phyloP scores from a whole-genome alignment of 2,888 invertebrate species.

The Callosobruchus maculatus region DNA sequence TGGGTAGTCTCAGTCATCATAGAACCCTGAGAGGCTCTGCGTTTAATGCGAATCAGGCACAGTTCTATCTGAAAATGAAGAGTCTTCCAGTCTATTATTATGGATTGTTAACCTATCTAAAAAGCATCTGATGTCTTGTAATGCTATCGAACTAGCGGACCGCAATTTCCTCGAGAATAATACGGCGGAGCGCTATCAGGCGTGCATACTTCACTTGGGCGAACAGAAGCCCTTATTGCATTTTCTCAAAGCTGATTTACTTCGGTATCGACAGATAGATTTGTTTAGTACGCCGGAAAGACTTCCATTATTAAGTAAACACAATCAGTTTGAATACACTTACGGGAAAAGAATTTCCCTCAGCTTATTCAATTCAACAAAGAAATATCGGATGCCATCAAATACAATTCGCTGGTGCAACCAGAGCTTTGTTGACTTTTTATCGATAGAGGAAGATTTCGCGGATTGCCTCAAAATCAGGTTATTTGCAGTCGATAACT shows the following conservation, averaged over 20 bases:
- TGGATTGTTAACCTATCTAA: too few relatives aligned
- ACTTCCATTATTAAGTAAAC: neutral
- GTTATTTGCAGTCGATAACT: too few relatives aligned
- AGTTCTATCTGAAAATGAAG: too few relatives aligned
- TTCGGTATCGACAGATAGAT: neutral
- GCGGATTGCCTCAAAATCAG: neutral
- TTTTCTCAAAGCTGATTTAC: neutral
- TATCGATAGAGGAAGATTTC: neutral
- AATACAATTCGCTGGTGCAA: neutral
- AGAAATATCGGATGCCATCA: neutral
- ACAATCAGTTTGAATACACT: neutral
- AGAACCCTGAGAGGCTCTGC: too few relatives aligned
- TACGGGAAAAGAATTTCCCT: neutral
- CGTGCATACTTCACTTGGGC: neutral
- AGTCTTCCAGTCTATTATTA: too few relatives aligned
- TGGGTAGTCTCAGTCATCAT: too few relatives aligned
- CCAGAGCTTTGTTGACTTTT: neutral
- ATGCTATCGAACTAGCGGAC: too few relatives aligned
- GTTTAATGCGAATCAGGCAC: too few relatives aligned
- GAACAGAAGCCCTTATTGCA: neutral
- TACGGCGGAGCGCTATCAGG: too few relatives aligned
- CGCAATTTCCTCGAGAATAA: too few relatives aligned
- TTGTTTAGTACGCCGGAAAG: neutral
- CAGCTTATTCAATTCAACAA: neutral
- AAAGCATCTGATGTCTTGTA: too few relatives aligned